Conservation (phyloP, 2,797 vertebrate genomes). For the Onychomys leucogaster region DNA sequence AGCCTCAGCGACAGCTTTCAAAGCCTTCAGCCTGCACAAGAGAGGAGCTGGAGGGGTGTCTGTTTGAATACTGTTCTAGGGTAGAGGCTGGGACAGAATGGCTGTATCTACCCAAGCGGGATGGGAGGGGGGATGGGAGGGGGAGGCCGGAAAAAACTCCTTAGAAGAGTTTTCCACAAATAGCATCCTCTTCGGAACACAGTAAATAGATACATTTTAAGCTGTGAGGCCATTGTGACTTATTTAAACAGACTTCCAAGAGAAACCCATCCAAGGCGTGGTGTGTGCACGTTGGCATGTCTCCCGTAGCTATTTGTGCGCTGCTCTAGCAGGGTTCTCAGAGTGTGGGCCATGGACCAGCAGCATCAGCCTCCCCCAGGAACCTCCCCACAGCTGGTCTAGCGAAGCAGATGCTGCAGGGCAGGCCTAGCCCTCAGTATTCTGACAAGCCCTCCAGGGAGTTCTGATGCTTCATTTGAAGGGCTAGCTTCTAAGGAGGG, state of each 20-base stretch:
- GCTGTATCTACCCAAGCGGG: neutral
- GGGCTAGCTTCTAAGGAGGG: neutral
- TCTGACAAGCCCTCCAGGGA: too few relatives aligned
- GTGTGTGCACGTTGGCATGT: neutral
- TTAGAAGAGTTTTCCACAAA: neutral
- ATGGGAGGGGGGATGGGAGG: neutral
- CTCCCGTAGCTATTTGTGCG: neutral
- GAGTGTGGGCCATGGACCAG: neutral
- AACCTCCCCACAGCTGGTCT: neutral
- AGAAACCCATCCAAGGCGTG: neutral
- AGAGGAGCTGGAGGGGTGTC: neutral
- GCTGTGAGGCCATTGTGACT: neutral
- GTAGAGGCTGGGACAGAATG: neutral
- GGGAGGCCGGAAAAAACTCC: neutral
- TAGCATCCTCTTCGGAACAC: neutral
- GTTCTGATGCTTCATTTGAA: neutral
- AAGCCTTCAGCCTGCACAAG: neutral
- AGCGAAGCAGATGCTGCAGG: neutral
- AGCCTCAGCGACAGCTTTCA: neutral
- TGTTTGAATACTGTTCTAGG: neutral
- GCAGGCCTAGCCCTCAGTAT: neutral
- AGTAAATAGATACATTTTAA: neutral
- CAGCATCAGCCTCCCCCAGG: neutral
- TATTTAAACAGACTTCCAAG: neutral
- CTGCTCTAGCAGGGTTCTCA: neutral